Conservation (phyloP, 2,888 invertebrate genomes). For the Hermodice carunculata region DNA sequence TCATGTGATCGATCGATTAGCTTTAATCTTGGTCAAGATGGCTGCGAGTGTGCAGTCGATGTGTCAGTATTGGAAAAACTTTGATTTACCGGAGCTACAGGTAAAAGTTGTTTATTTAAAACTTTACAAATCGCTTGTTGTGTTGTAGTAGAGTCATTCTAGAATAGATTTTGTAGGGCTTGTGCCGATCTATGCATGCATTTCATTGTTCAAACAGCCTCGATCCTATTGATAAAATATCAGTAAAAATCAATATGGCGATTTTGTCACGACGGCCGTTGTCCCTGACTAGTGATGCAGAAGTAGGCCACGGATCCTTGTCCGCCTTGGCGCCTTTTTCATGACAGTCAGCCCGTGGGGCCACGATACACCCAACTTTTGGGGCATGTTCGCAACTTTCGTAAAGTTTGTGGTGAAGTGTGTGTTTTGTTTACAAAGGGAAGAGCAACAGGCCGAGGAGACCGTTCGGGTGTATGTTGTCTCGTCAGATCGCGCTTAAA, state of each 20-base stretch:
- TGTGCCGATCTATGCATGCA: too few species aligned
- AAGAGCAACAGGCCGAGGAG: constrained; percentile 9
- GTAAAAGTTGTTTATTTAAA: constrained; percentile 47
- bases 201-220: constrained; percentile 13
- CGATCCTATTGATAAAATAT: constrained; percentile 49
- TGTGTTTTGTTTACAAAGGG: too few species aligned
- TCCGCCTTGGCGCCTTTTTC: too few species aligned
- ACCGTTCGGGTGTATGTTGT: background rate
- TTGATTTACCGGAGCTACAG: constrained; percentile 70
- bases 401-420: too few species aligned
- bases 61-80: constrained; percentile 71
- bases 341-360: too few species aligned
- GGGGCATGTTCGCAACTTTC: constrained; percentile 8
- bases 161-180: too few species aligned
- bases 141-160: too few species aligned
- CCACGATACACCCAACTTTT: too few species aligned
- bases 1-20: constrained; percentile 68
- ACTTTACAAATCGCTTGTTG: background rate
- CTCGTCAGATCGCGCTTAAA: too few species aligned
- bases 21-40: constrained; percentile 69
- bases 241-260: constrained; percentile 57
- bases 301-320: too few species aligned
- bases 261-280: constrained; percentile 34
- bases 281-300: background rate
- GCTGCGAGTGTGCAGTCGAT: constrained; percentile 71